These are phyloP conservation scores for Caerostris darwini DNA, from an alignment of 1,140 invertebrate species.

Conservation along the genomic window DNA sequence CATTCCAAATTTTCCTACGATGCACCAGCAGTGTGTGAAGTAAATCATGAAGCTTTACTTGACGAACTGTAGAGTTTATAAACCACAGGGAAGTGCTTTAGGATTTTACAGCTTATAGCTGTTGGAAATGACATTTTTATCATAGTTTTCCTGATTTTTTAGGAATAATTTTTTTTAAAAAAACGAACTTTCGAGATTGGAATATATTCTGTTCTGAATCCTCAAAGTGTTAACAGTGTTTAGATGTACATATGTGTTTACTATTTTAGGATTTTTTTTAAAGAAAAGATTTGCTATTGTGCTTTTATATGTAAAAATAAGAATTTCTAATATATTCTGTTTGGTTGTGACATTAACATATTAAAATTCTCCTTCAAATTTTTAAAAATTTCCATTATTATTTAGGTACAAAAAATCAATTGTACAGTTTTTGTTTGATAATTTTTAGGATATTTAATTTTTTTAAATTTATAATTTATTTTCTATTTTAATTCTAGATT, in stretches of 20 bases:
- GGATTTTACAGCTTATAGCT: conserved; percentile 10
- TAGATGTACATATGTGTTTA: conserved; percentile 64
- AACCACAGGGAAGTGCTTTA: conserved; percentile 27
- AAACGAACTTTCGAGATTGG: background rate
- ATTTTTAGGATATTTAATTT: too few species aligned
- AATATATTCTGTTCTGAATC: conserved; percentile 43
- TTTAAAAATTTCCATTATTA: background rate
- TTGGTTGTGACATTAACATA: conserved; percentile 27
- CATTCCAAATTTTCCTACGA: conserved; percentile 32
- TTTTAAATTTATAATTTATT: too few species aligned
- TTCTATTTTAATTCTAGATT: too few species aligned
- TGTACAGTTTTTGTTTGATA: too few species aligned
- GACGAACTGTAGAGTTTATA: conserved; percentile 7
- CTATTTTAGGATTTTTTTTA: conserved; percentile 61
- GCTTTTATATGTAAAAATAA: conserved; percentile 61
- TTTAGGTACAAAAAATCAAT: background rate
- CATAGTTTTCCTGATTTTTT: conserved; percentile 63
- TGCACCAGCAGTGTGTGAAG: background rate
- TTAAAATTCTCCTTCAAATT: conserved; percentile 11
- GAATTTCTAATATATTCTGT: conserved; percentile 51
- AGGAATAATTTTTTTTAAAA: conserved; percentile 43
- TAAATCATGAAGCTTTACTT: conserved; percentile 20
- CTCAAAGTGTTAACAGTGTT: conserved; percentile 20
- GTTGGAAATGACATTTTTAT: background rate
- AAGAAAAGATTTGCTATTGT: conserved; percentile 15